Evolutionary conservation across 2,113 vertebrate species (phyloP), one percentile per base, ranked within the genome.

Genomic region (Centropus bengalensis): DNA sequence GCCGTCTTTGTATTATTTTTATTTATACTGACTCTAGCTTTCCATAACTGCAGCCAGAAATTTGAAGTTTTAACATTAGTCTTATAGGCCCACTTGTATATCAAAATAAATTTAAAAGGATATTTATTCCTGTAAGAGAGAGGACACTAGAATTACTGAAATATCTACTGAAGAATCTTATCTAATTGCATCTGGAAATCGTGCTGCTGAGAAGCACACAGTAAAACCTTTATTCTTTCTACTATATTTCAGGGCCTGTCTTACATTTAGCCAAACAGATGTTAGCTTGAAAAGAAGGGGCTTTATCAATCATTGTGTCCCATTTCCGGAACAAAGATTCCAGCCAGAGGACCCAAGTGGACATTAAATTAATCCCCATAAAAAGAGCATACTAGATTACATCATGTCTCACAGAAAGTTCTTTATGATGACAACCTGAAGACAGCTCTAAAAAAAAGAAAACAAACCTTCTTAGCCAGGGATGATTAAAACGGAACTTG

Each of bases 271-370:
- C 83, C 93, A 96, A 95, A 93, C 63, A 91, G 74, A 95, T 82
- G 91, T 42, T 88, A 55, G 76, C 76, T 83, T 90, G 88, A 91
- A 88, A 96, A 97, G 68, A 93, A 84, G 32, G 10, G n/a, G 18
- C n/a, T 94, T 96, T 89, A 92, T 95, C 85, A 84, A 89, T 64
- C 82, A 74, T 6, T 64, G 30, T 40, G 59, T 59, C 77, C 44
- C 42, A 87, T 78, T 97, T 97, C 89, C 92, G 92, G 88, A 88
- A 95, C 58, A 47, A 88, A 88, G 40, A 83, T 68, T 82, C 40
- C 74, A 96, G 84, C 70, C 91, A 96, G 62, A 82, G 45, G 33
- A 86, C n/a, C 47, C 66, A 91, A 95, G 30, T 33, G 30, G 67
- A 40, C 89, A 67, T 45, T 75, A 85, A 44, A 89, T 42, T 74